These are phyloP conservation scores for Megalonaias nervosa DNA, from an alignment of 1,140 invertebrate species.

Conservation along the genomic window DNA sequence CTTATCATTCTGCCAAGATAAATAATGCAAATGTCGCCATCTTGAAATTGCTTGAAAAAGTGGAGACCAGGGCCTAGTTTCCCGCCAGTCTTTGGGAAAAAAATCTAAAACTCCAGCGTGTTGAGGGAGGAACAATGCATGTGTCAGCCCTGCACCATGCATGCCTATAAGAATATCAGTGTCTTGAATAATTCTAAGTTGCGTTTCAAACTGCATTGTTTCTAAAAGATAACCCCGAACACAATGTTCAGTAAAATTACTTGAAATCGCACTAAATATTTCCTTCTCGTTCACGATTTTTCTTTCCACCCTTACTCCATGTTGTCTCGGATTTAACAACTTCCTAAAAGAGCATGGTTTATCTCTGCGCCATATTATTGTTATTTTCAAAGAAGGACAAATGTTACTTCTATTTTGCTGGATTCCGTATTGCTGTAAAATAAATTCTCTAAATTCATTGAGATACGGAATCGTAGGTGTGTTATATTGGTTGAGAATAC, in stretches of 20 bases:
- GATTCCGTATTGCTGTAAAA: constrained; percentile 44
- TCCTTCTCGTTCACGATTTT: constrained; percentile 62
- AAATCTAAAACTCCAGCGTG: constrained; percentile 96
- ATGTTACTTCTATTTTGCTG: constrained; percentile 20
- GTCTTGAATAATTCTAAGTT: constrained; percentile 72
- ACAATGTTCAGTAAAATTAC: constrained; percentile 19
- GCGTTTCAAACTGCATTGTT: constrained; percentile 45
- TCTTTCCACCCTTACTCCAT: constrained; percentile 51
- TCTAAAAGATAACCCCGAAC: constrained; percentile 52
- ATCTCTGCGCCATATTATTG: constrained; percentile 64
- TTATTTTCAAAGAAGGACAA: constrained; percentile 49
- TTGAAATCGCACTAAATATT: constrained; percentile 36
- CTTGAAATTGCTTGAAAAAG: constrained; percentile 45
- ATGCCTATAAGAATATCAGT: constrained; percentile 96
- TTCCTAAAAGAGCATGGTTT: constrained; percentile 27
- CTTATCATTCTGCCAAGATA: constrained; percentile 47
- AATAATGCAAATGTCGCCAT: constrained; percentile 59
- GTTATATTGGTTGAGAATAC: constrained; percentile 45
- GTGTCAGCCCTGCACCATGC: constrained; percentile 95
- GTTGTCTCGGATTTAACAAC: constrained; percentile 63
- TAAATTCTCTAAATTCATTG: constrained; percentile 60
- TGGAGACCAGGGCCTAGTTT: constrained; percentile 47
- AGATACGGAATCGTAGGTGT: constrained; percentile 41
- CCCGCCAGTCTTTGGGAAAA: constrained; percentile 72
- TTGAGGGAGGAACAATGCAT: constrained; percentile 93